Conservation (phyloP, 1,140 invertebrate species). For the Dinothrombium tinctorium region DNA sequence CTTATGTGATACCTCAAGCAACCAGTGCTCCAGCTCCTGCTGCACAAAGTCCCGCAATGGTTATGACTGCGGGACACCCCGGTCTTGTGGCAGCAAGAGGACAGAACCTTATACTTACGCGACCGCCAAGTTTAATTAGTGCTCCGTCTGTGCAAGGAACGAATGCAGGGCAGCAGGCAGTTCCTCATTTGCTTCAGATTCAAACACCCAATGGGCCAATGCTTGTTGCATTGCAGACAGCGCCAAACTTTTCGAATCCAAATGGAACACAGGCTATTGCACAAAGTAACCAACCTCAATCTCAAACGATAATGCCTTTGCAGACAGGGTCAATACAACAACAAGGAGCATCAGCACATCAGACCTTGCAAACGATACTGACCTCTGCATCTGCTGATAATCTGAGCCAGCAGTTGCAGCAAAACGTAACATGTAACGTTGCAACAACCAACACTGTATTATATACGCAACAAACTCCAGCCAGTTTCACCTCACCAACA, state of each 20-base stretch:
- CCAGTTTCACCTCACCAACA: not conserved
- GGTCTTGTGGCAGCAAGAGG: slow-evolving; percentile 1
- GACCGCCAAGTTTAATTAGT: slow-evolving; percentile 11
- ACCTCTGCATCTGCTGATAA: not conserved
- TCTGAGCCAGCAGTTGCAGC: not conserved
- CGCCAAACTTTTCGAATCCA: not conserved
- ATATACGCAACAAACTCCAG: not conserved
- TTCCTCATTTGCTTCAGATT: slow-evolving; percentile 23
- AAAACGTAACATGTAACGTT: not conserved
- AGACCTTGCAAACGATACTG: not conserved
- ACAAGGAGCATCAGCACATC: not conserved
- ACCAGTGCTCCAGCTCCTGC: not conserved
- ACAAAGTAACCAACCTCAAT: not conserved
- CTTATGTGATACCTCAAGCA: slow-evolving; percentile 12
- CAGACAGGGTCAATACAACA: not conserved
- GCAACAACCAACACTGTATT: not conserved
- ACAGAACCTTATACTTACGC: slow-evolving; percentile 7
- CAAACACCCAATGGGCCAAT: slow-evolving; percentile 27
- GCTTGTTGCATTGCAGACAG: slow-evolving; percentile 18
- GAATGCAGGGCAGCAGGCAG: slow-evolving; percentile 15
- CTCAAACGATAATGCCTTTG: not conserved
- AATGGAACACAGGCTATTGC: not conserved
- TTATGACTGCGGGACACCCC: not conserved
- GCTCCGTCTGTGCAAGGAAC: not conserved
- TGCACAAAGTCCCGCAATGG: not conserved